These are phyloP conservation scores for Eretmochelys imbricata DNA, from an alignment of 2,113 vertebrate genomes.

Conservation along the genomic window DNA sequence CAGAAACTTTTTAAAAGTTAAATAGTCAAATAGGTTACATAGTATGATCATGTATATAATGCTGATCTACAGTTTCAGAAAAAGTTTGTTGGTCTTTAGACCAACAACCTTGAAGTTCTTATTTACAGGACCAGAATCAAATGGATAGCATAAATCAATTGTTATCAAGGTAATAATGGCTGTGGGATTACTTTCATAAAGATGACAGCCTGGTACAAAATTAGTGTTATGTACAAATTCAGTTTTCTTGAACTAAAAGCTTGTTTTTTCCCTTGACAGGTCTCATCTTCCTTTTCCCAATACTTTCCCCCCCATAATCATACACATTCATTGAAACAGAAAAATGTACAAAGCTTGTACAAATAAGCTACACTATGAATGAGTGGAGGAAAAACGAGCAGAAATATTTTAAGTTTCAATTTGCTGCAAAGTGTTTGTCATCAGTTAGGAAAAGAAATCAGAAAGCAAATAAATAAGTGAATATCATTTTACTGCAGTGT, in stretches of 20 bases:
- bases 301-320: neutral
- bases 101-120: neutral
- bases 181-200: neutral
- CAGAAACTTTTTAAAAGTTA: neutral
- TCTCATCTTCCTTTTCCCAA: neutral
- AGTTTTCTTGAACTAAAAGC: neutral
- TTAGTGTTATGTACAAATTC: neutral
- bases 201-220: neutral
- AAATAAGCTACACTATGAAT: neutral
- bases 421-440: neutral
- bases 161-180: neutral
- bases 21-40: neutral
- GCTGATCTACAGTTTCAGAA: neutral
- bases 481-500: neutral
- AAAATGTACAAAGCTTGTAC: neutral
- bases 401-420: neutral
- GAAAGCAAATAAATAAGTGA: neutral
- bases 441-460: neutral
- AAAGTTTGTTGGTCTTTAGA: neutral
- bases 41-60: neutral
- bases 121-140: neutral
- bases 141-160: neutral
- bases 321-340: neutral
- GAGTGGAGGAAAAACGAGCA: neutral
- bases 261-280: neutral